These are phyloP conservation scores for Magallana nippona DNA, from an alignment of 2,888 invertebrate genomes.

Conservation along the genomic window DNA sequence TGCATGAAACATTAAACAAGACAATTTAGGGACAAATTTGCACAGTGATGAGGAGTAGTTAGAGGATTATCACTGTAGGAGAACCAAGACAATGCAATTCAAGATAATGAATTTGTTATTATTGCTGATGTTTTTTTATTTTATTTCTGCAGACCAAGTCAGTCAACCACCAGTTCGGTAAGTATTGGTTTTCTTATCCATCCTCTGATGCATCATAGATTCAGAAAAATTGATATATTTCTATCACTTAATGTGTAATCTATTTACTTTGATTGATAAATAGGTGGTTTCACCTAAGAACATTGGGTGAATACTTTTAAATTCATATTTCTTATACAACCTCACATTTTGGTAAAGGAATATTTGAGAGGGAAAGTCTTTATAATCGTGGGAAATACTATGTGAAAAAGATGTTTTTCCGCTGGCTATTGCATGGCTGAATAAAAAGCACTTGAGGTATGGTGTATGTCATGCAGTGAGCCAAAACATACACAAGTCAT, in stretches of 20 bases:
- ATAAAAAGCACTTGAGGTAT: constrained; percentile 26
- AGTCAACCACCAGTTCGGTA: not conserved
- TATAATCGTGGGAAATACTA: constrained; percentile 15
- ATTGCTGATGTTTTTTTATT: not conserved
- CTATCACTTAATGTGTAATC: not conserved
- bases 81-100: not conserved
- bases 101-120: not conserved
- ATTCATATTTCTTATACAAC: not conserved
- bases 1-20: not conserved
- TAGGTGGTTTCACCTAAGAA: too few species aligned
- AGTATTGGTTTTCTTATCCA: not conserved
- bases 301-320: not conserved
- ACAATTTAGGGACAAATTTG: constrained; percentile 11
- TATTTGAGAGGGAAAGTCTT: not conserved
- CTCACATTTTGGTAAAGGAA: too few species aligned
- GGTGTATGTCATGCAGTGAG: constrained; percentile 29
- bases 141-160: constrained; percentile 18
- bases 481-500: constrained; percentile 30
- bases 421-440: constrained; percentile 16
- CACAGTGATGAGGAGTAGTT: not conserved
- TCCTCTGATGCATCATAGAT: not conserved
- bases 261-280: too few species aligned
- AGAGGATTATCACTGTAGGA: not conserved
- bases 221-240: not conserved
- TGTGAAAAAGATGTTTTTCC: not conserved